Evolutionary conservation across 2,888 invertebrate genomes (phyloP).

Genomic region (Ramazzottius varieornatus): DNA sequence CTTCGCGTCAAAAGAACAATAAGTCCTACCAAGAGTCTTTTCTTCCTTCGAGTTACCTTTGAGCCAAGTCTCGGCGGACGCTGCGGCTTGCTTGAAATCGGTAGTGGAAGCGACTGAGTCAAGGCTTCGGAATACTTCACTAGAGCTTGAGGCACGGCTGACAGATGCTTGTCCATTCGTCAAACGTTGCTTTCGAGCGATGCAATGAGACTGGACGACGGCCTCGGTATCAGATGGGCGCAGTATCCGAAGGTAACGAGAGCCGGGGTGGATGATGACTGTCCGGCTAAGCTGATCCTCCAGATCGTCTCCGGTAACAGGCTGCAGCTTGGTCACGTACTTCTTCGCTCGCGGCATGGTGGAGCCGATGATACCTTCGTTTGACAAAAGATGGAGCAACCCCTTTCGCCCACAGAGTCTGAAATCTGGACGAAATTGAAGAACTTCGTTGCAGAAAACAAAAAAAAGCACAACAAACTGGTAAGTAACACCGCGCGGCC

Average conservation of each 20-base stretch:
- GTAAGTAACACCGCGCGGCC: no score
- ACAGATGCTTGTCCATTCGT: neutral
- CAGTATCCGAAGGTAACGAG: neutral
- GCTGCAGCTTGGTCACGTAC: neutral
- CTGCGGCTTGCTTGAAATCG: neutral
- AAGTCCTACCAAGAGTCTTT: neutral
- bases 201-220: neutral
- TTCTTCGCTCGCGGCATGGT: conserved; percentile 2
- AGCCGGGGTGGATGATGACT: neutral
- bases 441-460: no score
- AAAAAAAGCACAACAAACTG: no score
- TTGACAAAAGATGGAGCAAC: no score
- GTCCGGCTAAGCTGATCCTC: neutral
- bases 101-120: neutral
- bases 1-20: conserved; percentile 1
- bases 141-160: neutral
- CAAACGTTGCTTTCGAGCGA: neutral
- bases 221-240: neutral
- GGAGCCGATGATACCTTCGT: no score
- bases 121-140: neutral
- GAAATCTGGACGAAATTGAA: no score
- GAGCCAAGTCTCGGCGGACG: neutral
- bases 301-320: neutral
- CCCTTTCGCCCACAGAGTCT: no score
- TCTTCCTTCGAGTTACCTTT: neutral